Evolutionary conservation across 2,888 invertebrate genomes (phyloP).

Genomic region (Caenorhabditis sp.): DNA sequence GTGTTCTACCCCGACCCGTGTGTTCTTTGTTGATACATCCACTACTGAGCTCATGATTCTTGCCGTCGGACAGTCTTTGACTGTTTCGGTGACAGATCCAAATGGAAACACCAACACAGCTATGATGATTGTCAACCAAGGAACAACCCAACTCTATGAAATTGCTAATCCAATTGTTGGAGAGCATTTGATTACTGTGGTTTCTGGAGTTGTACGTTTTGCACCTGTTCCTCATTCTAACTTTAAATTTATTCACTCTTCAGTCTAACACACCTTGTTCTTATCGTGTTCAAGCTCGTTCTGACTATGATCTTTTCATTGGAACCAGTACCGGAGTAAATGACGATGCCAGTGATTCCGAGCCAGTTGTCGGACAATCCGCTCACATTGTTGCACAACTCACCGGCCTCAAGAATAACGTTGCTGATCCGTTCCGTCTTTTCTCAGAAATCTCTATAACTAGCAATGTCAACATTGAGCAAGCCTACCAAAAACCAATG

Average conservation of each 20-base stretch:
- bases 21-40: conserved; percentile 73
- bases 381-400: conserved; percentile 74
- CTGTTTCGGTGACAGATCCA: conserved; percentile 72
- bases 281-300: conserved; percentile 73
- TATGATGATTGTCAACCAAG: conserved; percentile 30
- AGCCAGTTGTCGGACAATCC: conserved; percentile 67
- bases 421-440: conserved; percentile 74
- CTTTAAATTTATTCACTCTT: too few species aligned
- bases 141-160: conserved; percentile 56
- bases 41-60: conserved; percentile 70
- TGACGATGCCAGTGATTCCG: conserved; percentile 65
- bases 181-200: conserved; percentile 68
- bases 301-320: conserved; percentile 73
- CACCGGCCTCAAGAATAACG: conserved; percentile 69
- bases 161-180: conserved; percentile 64
- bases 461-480: conserved; percentile 64
- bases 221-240: background rate
- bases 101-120: conserved; percentile 60
- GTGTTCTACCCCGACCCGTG: conserved; percentile 59
- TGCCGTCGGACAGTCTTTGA: conserved; percentile 70
- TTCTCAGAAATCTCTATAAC: conserved; percentile 77
- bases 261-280: conserved; percentile 67
- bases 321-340: conserved; percentile 65
- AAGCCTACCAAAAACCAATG: conserved; percentile 69
- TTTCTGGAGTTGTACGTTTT: conserved; percentile 21